Base-by-base conservation (phyloP, 37 sponge, comb jelly and placozoan species). In the Hormiphora californensis region DNA sequence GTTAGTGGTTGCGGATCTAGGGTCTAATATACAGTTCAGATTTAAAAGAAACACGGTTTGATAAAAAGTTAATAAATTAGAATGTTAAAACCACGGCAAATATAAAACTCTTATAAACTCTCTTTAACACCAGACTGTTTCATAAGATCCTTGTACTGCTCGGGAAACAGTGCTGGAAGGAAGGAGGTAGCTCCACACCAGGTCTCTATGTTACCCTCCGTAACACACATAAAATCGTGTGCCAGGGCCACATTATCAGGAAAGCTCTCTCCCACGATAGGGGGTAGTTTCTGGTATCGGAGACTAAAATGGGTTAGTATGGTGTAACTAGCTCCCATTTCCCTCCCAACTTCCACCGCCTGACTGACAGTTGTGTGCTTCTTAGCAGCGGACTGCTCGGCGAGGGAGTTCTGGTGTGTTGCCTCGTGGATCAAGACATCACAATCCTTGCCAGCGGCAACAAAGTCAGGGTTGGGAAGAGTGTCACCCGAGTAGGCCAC, bases 401-500 rank as follows among this genome's bases (percentile, higher is more conserved):
- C 32, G 35, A 93, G 63, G 19, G 88, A 86, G 46, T 90, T 87
- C 33, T 91, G 91, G 63, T 92, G 89, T 0, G 94, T 97, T 9
- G 93, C 98, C 39, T 97, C 98, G 63, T 97, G 98, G 39, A 97
- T 91, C 25, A 97, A 85, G 62, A 97, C 43, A 0, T 91, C 88
- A 1, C 92, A 89, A 37, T 67, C 87, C 67, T 86, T 86, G 0
- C 98, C 94, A 62, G 88, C 90, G 22, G 59, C 69, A 1, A 87
- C 89, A 23, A 97, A 87, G 0, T 90, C 69, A 36, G 67, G 35
- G 86, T 89, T 91, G 23, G 98, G 98, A 40, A 91, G 85, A 12
- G 94, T 93, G 89, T 97, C 98, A 25, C 98, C 98, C 0, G 94
- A 94, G 57, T 93, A 97, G 25, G 92, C 93, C 0, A 97, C 53